Conservation (phyloP, 1,140 invertebrate genomes). For the Drosophila lowei region DNA sequence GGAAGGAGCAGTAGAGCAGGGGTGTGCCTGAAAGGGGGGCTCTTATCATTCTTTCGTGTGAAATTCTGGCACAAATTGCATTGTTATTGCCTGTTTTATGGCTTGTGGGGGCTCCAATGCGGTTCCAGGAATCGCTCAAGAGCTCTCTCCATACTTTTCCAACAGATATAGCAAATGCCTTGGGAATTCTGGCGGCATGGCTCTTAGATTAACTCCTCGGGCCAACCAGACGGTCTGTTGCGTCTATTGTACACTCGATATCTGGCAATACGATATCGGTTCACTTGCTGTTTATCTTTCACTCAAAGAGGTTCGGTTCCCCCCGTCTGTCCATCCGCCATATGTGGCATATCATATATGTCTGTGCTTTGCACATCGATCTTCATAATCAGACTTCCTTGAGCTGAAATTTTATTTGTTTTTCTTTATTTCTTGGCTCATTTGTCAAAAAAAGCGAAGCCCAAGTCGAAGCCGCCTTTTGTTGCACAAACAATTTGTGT, state of each 20-base stretch:
- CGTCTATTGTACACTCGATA: neutral
- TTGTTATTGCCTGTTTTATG: constrained; percentile 29
- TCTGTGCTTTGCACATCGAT: constrained; percentile 29
- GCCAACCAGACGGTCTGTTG: constrained; percentile 17
- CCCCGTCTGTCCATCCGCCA: no score
- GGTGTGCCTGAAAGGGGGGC: no score
- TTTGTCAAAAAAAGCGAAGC: constrained; percentile 41
- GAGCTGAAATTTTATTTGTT: constrained; percentile 40
- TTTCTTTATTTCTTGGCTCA: constrained; percentile 25
- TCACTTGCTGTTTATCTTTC: constrained; percentile 12
- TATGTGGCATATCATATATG: neutral
- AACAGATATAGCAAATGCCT: constrained; percentile 2
- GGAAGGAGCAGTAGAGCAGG: no score
- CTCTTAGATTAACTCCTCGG: constrained; percentile 14
- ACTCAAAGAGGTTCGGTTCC: neutral
- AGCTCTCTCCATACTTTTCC: neutral
- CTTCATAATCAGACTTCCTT: constrained; percentile 24
- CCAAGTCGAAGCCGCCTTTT: constrained; percentile 52
- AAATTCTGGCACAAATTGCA: constrained; percentile 22
- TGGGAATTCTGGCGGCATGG: neutral
- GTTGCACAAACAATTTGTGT: constrained; percentile 55
- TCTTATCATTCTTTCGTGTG: constrained; percentile 15
- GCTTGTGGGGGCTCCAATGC: neutral
- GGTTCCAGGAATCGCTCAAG: constrained; percentile 32
- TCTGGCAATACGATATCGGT: constrained; percentile 11